phyloP scores from a whole-genome alignment of 2,797 vertebrate genomes.

The Coluber constrictor region DNA sequence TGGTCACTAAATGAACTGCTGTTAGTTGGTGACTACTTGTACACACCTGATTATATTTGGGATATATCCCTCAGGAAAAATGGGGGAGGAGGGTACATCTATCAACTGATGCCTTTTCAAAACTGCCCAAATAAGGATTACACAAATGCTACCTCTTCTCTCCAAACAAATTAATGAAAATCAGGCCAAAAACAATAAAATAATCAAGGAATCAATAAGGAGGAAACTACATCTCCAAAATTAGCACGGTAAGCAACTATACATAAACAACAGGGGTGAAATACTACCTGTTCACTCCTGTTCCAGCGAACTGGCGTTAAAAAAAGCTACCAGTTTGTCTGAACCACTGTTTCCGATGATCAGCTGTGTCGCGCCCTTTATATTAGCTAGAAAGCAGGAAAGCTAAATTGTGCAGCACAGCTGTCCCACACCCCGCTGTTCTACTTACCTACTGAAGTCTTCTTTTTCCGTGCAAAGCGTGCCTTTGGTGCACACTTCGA shows the following conservation, averaged over 20 bases:
- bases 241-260: neutral
- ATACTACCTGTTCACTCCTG: no score
- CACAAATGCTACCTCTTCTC: neutral
- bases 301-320: no score
- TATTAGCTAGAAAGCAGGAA: no score
- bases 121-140: neutral
- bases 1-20: neutral
- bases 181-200: neutral
- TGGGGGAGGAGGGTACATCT: neutral
- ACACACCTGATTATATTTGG: neutral
- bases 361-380: no score
- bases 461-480: no score
- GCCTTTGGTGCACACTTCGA: no score
- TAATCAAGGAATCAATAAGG: neutral
- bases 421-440: no score
- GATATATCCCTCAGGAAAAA: neutral
- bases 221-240: neutral
- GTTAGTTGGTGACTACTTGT: neutral
- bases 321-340: no score
- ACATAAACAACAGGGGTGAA: neutral
- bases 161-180: neutral
- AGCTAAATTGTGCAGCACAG: no score
- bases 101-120: neutral
- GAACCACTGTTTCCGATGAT: no score
- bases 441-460: no score